A percentile compares a stretch with the other conserved stretches of the same genome.
Evolutionary conservation across 2,888 invertebrate genomes (phyloP).

Genomic region (Watsonalla cultraria): DNA sequence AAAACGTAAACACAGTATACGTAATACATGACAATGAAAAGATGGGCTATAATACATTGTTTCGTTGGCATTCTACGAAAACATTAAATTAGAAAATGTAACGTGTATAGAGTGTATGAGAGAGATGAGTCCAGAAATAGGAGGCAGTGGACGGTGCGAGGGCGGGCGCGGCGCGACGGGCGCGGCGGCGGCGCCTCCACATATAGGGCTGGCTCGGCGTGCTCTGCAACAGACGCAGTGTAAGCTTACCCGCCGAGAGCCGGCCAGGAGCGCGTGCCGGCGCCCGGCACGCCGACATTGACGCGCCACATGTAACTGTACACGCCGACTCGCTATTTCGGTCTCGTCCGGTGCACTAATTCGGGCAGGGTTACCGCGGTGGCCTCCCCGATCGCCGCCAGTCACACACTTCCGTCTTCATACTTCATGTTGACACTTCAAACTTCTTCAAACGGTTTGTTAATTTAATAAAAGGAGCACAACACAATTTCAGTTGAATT

Average conservation of each 20-base stretch:
- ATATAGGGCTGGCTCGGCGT: conserved; percentile 72
- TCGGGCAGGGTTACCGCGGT: conserved; percentile 77
- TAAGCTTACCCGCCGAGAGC: conserved; percentile 65
- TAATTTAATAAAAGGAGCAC: conserved; percentile 19
- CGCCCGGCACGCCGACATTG: conserved; percentile 56
- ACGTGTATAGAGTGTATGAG: conserved; percentile 66
- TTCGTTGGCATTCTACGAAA: conserved; percentile 42
- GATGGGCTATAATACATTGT: conserved; percentile 28
- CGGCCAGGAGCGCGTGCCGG: conserved; percentile 46
- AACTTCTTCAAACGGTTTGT: conserved; percentile 31
- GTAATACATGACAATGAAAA: conserved; percentile 23
- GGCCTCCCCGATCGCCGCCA: conserved; percentile 64
- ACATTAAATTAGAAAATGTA: conserved; percentile 64
- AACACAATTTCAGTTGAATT: conserved; percentile 22
- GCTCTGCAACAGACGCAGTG: conserved; percentile 68
- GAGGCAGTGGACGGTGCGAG: conserved; percentile 46
- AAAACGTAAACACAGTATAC: conserved; percentile 12
- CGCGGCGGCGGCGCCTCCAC: conserved; percentile 54
- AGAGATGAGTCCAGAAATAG: conserved; percentile 72
- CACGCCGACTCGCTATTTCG: conserved; percentile 75
- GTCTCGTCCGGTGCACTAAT: conserved; percentile 76
- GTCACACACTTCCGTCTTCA: conserved; percentile 69
- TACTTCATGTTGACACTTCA: conserved; percentile 57
- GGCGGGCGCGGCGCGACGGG: conserved; percentile 35
- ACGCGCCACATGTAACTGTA: conserved; percentile 75